These are phyloP conservation scores for Acromyrmex echinatior DNA, from an alignment of 1,140 invertebrate genomes.

Conservation along the genomic window DNA sequence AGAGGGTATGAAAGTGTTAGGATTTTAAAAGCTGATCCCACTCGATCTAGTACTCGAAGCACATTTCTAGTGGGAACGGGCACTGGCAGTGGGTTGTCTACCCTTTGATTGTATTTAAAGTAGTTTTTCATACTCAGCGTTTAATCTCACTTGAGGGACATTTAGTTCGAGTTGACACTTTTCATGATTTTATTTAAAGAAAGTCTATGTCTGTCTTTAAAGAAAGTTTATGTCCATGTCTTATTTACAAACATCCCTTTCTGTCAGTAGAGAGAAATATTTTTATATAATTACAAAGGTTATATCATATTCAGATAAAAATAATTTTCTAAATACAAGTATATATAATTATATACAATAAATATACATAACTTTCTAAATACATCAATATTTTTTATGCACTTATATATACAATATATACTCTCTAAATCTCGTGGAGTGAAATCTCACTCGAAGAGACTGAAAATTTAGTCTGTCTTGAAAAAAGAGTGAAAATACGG, in stretches of 20 bases:
- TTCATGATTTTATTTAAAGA: not conserved
- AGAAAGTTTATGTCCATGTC: not conserved
- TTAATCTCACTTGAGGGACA: not conserved
- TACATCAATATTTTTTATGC: not conserved
- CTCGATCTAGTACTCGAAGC: conserved; percentile 40
- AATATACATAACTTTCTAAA: no score
- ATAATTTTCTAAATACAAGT: not conserved
- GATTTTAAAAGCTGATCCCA: conserved; percentile 45
- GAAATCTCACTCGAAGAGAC: no score
- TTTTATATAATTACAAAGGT: not conserved
- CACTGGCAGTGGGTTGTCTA: conserved; percentile 26
- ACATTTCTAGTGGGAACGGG: conserved; percentile 37
- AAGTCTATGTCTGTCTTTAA: not conserved
- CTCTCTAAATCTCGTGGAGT: no score
- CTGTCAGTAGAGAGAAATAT: not conserved
- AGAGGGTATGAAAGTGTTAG: conserved; percentile 22
- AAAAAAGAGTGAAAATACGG: no score
- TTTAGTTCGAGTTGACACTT: conserved; percentile 1
- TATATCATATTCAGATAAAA: not conserved
- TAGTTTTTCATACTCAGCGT: conserved; percentile 28
- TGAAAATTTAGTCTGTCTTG: no score
- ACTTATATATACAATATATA: no score
- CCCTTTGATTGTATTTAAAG: conserved; percentile 40
- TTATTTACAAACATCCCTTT: conserved; percentile 3
- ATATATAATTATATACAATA: no score